Conservation (phyloP, 2,113 vertebrate genomes). For the Nanorana parkeri region DNA sequence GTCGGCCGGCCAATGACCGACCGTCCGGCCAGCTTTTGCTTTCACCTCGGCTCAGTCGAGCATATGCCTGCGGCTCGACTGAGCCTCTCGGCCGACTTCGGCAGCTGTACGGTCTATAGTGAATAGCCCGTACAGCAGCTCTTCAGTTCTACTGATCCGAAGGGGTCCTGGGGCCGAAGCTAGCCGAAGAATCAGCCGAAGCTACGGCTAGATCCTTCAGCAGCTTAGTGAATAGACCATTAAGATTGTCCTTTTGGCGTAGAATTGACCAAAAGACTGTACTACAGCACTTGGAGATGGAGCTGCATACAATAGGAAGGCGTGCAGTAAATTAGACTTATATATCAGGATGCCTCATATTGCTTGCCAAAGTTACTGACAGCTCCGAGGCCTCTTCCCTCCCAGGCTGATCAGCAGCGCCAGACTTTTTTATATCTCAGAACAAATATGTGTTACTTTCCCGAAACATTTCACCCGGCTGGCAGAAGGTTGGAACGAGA, state of each 20-base stretch:
- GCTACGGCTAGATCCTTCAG: no score
- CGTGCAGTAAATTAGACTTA: constrained; percentile 24
- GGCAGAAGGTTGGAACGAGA: constrained; percentile 50
- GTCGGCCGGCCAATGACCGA: no score
- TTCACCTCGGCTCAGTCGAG: no score
- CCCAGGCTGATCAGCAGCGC: constrained; percentile 29
- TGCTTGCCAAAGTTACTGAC: constrained; percentile 39
- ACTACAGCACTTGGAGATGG: not conserved
- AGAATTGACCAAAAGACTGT: not conserved
- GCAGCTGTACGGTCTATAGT: no score
- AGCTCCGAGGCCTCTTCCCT: constrained; percentile 4
- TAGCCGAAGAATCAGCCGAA: no score
- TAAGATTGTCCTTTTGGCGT: not conserved
- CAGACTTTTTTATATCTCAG: constrained; percentile 32
- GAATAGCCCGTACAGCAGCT: no score
- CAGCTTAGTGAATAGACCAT: no score
- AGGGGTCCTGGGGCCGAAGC: no score
- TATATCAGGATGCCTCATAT: constrained; percentile 29
- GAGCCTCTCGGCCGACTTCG: no score
- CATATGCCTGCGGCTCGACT: no score
- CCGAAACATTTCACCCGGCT: constrained; percentile 47
- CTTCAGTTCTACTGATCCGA: no score
- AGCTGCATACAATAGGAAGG: not conserved
- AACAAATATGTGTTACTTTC: constrained; percentile 52
- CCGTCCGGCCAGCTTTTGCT: no score